Percentiles rank a stretch among this genome's conserved stretches.
phyloP scores from a whole-genome alignment of 2,113 vertebrate genomes.

The Austrofundulus limnaeus region DNA sequence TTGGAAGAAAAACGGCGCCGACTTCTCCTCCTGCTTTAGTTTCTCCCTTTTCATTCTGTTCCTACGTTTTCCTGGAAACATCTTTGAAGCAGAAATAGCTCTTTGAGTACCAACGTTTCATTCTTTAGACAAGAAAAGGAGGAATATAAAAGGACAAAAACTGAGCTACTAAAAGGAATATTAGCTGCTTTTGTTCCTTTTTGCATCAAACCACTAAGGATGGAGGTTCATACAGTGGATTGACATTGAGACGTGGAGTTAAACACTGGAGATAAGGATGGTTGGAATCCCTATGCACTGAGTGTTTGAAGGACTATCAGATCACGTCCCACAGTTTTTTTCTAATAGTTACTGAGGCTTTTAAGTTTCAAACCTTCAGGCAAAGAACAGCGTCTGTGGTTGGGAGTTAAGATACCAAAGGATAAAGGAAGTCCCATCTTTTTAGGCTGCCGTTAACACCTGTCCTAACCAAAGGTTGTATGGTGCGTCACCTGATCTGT shows the following conservation, averaged over 20 bases:
- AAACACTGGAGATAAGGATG: slow-evolving; percentile 34
- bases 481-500: slow-evolving; percentile 56
- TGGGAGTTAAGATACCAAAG: slow-evolving; percentile 68
- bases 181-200: slow-evolving; percentile 79
- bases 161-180: slow-evolving; percentile 75
- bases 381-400: slow-evolving; percentile 33
- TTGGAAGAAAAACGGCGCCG: slow-evolving; percentile 72
- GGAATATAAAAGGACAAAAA: slow-evolving; percentile 63
- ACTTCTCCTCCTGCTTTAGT: slow-evolving; percentile 77
- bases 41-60: slow-evolving; percentile 76
- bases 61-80: slow-evolving; percentile 72
- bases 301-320: slow-evolving; percentile 59
- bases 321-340: slow-evolving; percentile 42
- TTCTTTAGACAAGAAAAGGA: slow-evolving; percentile 63
- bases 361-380: slow-evolving; percentile 51
- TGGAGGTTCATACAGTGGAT: slow-evolving; percentile 52
- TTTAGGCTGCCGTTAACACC: slow-evolving; percentile 60
- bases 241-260: slow-evolving; percentile 18
- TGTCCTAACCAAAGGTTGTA: slow-evolving; percentile 70
- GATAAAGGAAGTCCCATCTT: slow-evolving; percentile 54
- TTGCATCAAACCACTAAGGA: slow-evolving; percentile 81
- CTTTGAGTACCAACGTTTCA: slow-evolving; percentile 69
- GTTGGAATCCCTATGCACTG: slow-evolving; percentile 60
- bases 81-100: slow-evolving; percentile 78
- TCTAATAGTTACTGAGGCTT: slow-evolving; percentile 42